Evolutionary conservation across 2,888 invertebrate species (phyloP), one percentile per base, ranked within the genome.

Genomic region (Scrobipalpa atriplicella): DNA sequence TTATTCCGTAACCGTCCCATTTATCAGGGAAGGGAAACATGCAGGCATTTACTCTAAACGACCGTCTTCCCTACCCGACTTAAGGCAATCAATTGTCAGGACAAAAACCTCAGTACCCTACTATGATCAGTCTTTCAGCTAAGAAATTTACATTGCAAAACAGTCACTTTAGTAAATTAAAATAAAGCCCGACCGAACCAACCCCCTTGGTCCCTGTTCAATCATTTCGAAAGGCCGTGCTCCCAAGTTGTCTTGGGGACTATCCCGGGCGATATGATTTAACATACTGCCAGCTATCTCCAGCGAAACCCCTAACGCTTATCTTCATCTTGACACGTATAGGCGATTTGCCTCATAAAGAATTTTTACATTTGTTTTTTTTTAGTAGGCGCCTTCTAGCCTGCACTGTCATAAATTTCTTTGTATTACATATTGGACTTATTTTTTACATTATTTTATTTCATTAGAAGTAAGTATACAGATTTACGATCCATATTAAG

Each of bases 101-200:
- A 63, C 68, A 64, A 64, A 82, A 79, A 79, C 82, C 78, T 74
- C 78, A 74, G 72, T 78, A 18, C 78, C 75, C 78, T 79, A 79
- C 78, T 78, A 77, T 78, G 78, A 81, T 78, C 73, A 76, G 76
- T 72, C 77, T 74, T 81, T 79, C 77, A 77, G 76, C 77, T 80
- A 78, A 83, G 81, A 77, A 85, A 85, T 87, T 86, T 82, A 86
- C 83, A 86, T 87, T 86, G 86, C 89, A 86, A 90, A 90, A 86
- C 83, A 86, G 87, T 84, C 90, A 92, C 92, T 92, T 92, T 86
- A 85, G 85, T 79, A 90, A 91, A 92, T 92, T 92, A 91, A 91
- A 92, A 90, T 89, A 86, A 89, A 87, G 83, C 86, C 80, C 77
- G 80, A 79, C 80, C 77, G 80, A 79, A 80, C 85, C 83, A 89